Base-by-base conservation (phyloP, 2,113 vertebrate species). In the Pteronura brasiliensis region DNA sequence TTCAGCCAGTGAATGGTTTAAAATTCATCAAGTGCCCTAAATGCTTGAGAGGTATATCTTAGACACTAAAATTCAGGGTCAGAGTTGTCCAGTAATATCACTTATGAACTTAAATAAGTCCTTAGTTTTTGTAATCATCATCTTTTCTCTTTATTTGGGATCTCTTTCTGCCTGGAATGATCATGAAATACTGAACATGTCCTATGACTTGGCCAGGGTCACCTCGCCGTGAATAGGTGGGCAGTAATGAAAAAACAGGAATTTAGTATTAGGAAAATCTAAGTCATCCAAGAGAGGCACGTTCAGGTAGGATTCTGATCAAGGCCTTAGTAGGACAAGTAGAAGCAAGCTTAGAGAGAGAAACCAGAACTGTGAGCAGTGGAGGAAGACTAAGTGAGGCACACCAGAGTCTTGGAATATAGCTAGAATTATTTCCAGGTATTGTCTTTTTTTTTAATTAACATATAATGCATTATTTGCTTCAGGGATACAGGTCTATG, bases 121-220 rank as follows among this genome's bases (percentile, higher is more conserved):
- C 6, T 93, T 93, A 63, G n/a, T 7, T 63, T 81, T 63, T 79
- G 25, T 74, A 61, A 79, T 63, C 4, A 21, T 88, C 12, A 23
- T 42, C 61, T 59, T 76, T 93, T 89, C 39, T 84, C 47, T 72
- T 59, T 92, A 49, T 88, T 95, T 74, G 18, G 85, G 92, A 81
- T 57, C 21, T 34, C 44, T 71, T 42, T 90, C 39, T 69, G 18
- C 1, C 39, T 42, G 13, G n/a, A 31, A 67, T 47, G 18, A 3
- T 52, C 63, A 14, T 21, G 14, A 83, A 63, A 65, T 42, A 36
- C 31, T 8, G 69, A 80, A 1, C 17, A 21, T 11, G 39, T 5
- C 9, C 6, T 71, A 0, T 23, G n/a, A n/a, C 83, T 65, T 3
- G 6, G 4, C 65, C 21, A 47, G 1, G 55, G 39, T 3, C 15